These are phyloP conservation scores for Hippocampus zosterae DNA, from an alignment of 2,113 vertebrate species.

Conservation along the genomic window DNA sequence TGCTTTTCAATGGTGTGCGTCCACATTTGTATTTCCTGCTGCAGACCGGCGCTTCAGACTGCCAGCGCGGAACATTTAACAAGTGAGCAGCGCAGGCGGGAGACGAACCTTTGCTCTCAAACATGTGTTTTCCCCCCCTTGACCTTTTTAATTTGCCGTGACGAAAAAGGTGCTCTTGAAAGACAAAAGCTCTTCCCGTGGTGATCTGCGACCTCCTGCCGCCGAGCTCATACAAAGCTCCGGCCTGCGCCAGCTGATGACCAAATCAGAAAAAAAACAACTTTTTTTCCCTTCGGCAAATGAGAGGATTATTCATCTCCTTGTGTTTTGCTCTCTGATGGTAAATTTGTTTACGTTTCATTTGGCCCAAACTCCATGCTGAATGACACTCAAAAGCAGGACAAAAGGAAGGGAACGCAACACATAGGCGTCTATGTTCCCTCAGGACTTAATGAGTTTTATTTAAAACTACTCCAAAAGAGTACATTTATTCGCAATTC, in stretches of 20 bases:
- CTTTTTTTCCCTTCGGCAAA: background rate
- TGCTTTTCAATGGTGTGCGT: background rate
- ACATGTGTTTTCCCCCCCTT: constrained; percentile 1
- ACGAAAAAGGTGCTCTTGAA: background rate
- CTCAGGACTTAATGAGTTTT: background rate
- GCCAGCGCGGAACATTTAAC: background rate
- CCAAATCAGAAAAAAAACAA: background rate
- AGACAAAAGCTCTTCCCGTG: background rate
- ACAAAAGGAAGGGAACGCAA: background rate
- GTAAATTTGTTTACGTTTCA: background rate
- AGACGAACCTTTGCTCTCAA: background rate
- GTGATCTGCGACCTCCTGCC: background rate
- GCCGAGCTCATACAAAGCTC: background rate
- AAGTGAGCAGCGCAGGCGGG: background rate
- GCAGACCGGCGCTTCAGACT: background rate
- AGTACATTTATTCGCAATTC: no score
- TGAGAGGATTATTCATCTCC: background rate
- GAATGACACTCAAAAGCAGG: background rate
- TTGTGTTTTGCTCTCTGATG: background rate
- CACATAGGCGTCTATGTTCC: background rate
- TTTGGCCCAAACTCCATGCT: background rate
- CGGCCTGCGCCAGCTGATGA: background rate
- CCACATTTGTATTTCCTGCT: background rate
- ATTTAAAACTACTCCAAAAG: no score
- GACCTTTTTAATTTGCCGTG: background rate